Evolutionary conservation across 2,888 invertebrate genomes (phyloP), one percentile per base, ranked within the genome.

Genomic region (Thymelicus lineola): DNA sequence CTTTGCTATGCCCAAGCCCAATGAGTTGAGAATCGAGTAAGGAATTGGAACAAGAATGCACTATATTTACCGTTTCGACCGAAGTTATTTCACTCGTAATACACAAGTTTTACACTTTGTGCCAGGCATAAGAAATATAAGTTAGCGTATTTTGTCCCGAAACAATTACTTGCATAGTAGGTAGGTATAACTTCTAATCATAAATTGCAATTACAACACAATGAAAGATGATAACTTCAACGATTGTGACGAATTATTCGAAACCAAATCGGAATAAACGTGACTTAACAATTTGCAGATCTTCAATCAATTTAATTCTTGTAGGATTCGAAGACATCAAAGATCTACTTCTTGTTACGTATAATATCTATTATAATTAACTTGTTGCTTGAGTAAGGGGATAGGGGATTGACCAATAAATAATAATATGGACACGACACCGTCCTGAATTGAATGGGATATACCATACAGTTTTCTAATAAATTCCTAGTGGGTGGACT

Each of bases 231-330:
- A 68, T 74, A 71, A 70, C 74, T 63, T 77, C 79, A 10, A 12
- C 9, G 4, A 10, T 42, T 4, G 79, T 80, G 79, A 78, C 78
- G 76, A 78, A 77, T 75, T 70, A 75, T 72, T 72, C 70, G 61
- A 74, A 77, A 80, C 80, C 75, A 77, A 77, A 78, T 77, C 62
- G 17, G 77, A 76, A 74, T 75, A 75, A 75, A 77, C 77, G 75
- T 74, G 76, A 76, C 12, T 42, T 42, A 12, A 42, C 9, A 12
- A 42, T 42, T 4, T 38, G 5, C 6, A 12, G 28, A 57, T 35
- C 3, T 57, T 57, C 20, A 57, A 28, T 28, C 28, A 28, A 28
- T 28, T 28, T 3, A 28, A 36, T 14, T 57, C 36, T 57, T 0
- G 3, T 17, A 17, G 1, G 1, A 15, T 17, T 7, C 14, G 3